Conservation (phyloP, 2,888 invertebrate species). For the Limnephilus marmoratus region DNA sequence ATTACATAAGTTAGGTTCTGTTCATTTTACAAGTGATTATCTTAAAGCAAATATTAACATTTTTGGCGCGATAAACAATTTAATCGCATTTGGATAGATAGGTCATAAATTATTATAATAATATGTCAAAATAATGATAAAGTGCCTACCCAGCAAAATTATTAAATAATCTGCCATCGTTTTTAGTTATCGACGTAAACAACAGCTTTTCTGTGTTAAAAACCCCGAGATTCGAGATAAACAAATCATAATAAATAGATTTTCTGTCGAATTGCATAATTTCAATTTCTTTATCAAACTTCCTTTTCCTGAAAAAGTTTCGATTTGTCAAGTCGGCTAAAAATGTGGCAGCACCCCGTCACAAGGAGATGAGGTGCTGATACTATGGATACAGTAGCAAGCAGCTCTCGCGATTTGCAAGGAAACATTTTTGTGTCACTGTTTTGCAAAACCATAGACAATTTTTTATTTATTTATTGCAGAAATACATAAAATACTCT, state of each 20-base stretch:
- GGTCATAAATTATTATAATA: background rate
- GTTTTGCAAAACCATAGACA: background rate
- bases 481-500: background rate
- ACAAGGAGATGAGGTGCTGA: background rate
- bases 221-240: background rate
- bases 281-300: constrained; percentile 47
- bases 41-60: background rate
- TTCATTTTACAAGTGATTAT: background rate
- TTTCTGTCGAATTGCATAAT: constrained; percentile 24
- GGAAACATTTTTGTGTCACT: background rate
- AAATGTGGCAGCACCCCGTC: constrained; percentile 58
- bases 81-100: background rate
- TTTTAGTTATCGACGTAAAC: background rate
- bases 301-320: constrained; percentile 59
- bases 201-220: background rate
- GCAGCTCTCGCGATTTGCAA: background rate
- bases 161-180: background rate
- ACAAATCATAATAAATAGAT: constrained; percentile 6
- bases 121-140: background rate
- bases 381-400: background rate
- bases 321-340: constrained; percentile 56
- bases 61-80: background rate
- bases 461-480: background rate
- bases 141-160: background rate
- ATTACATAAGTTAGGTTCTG: background rate